Conservation (phyloP, 1,140 invertebrate species). For the Bradynema listronoti region DNA sequence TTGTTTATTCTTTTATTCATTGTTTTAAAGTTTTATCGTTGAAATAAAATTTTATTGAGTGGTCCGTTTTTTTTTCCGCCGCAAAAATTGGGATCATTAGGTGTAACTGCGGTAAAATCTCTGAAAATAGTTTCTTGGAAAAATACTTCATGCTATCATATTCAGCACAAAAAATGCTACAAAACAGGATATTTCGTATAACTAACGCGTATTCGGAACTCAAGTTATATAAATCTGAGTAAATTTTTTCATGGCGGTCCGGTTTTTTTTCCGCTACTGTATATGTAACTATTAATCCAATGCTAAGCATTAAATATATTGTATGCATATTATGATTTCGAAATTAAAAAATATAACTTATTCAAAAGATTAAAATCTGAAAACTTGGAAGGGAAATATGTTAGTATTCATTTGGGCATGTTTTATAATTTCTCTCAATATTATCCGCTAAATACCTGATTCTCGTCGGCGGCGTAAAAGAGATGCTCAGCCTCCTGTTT, state of each 20-base stretch:
- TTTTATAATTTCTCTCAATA: not conserved
- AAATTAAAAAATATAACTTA: not conserved
- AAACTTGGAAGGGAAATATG: too few species aligned
- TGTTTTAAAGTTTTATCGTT: not conserved
- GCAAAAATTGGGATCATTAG: too few species aligned
- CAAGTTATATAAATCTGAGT: too few species aligned
- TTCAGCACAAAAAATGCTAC: too few species aligned
- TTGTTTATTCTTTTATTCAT: not conserved
- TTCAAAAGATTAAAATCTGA: not conserved
- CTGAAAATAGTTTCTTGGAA: too few species aligned
- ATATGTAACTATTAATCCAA: not conserved
- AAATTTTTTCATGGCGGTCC: too few species aligned
- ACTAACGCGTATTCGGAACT: too few species aligned
- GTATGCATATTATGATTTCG: not conserved
- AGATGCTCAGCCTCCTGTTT: conserved; percentile 83
- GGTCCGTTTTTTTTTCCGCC: not conserved
- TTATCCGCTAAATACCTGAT: conserved; percentile 62
- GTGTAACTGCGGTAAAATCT: too few species aligned
- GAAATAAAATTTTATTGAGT: not conserved
- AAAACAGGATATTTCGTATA: too few species aligned
- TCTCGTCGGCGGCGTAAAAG: conserved; percentile 76
- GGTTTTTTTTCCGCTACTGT: too few species aligned
- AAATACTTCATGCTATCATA: too few species aligned
- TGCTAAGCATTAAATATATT: not conserved
- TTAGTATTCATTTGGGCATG: too few species aligned